Evolutionary conservation across 2,888 invertebrate species (phyloP), one percentile per base, ranked within the genome.

Genomic region (Tipula lateralis): DNA sequence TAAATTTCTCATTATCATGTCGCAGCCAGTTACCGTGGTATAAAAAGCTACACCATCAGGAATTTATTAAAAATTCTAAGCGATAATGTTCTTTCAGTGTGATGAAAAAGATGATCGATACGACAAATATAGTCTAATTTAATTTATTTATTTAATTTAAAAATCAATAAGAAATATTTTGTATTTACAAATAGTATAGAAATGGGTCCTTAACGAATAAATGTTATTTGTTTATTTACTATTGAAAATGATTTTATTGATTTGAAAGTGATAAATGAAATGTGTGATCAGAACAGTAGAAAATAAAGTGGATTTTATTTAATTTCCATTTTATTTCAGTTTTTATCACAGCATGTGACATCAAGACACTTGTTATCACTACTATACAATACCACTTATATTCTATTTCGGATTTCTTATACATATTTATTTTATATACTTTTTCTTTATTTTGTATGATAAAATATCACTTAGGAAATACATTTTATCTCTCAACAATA

Each of bases 191-290:
- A 36, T 36, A 12, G 9, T 36, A 9, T 36, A 36, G 36, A 36
- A 6, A 36, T 36, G 9, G 0, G 9, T 12, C 9, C 66, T 9
- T 24, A 66, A 24, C 24, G 9, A 9, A 24, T 66, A 66, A 66
- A 66, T 12, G 13, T 24, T 66, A 9, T 66, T 9, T 3, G 24
- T 66, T 12, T 66, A n/a, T n/a, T n/a, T 24, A 4, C 24, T 9
- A 24, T 66, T 24, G 24, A 1, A 66, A 66, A 24, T 19, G 24
- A 9, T 66, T 44, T 66, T 66, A 66, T 66, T 66, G 66, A 66
- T 66, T 66, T 66, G 9, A 66, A 66, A 66, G 66, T 66, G 66
- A 24, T 66, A 66, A 66, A 66, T 66, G 66, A 66, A 66, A 66
- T 66, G 66, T 66, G 66, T 66, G 66, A 66, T 66, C 66, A 24